These are phyloP conservation scores for Sciurus vulgaris DNA, from an alignment of 2,797 vertebrate species.

Conservation along the genomic window DNA sequence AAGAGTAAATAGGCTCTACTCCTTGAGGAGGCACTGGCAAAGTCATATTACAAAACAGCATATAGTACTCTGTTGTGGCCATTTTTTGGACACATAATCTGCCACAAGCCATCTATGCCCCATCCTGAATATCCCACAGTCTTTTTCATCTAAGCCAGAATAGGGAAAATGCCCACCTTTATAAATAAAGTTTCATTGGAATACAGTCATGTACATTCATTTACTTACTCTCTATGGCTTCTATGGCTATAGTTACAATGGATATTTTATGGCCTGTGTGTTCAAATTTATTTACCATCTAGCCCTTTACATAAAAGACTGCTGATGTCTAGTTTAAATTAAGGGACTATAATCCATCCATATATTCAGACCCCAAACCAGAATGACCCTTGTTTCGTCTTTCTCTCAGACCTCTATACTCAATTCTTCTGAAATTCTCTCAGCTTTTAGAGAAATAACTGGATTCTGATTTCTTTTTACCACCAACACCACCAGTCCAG, in stretches of 20 bases:
- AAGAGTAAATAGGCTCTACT: neutral
- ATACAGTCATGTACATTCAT: neutral
- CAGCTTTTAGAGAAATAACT: conserved; percentile 52
- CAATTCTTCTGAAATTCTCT: conserved; percentile 27
- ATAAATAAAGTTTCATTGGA: conserved; percentile 63
- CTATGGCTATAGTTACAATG: conserved; percentile 7
- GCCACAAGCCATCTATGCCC: neutral
- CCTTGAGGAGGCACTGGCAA: neutral
- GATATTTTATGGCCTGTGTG: conserved; percentile 30
- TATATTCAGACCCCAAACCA: conserved; percentile 50
- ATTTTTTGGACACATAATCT: neutral
- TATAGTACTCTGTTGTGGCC: neutral
- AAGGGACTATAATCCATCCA: conserved; percentile 20
- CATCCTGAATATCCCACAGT: neutral
- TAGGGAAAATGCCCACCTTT: neutral
- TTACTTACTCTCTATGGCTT: neutral
- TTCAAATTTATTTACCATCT: conserved; percentile 48
- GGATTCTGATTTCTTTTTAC: conserved; percentile 22
- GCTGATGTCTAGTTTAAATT: conserved; percentile 8
- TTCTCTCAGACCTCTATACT: neutral
- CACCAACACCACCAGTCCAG: neutral
- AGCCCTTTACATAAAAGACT: conserved; percentile 28
- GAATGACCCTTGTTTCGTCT: conserved; percentile 2
- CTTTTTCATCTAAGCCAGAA: neutral
- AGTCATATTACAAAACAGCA: neutral